Percentiles rank a stretch among this genome's conserved stretches.
These are phyloP conservation scores for Seladonia tumulorum DNA, from an alignment of 2,888 invertebrate genomes.

Conservation along the genomic window DNA sequence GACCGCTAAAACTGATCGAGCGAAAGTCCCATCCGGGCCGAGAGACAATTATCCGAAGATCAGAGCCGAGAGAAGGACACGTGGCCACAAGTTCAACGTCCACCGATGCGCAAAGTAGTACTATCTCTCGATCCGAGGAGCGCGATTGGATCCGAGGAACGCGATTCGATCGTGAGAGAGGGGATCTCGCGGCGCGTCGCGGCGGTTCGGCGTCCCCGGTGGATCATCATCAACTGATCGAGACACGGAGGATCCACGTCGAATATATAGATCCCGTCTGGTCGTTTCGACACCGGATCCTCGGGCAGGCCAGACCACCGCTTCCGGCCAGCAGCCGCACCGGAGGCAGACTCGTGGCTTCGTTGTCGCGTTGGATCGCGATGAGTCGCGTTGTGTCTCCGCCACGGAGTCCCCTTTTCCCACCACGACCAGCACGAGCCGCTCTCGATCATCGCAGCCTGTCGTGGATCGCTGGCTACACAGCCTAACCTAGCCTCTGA, in stretches of 20 bases:
- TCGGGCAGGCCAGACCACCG: background rate
- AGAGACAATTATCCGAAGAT: background rate
- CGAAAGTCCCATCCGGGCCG: background rate
- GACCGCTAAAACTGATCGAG: background rate
- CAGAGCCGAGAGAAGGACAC: background rate
- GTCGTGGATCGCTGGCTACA: constrained; percentile 18
- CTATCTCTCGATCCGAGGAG: background rate
- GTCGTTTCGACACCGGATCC: constrained; percentile 20
- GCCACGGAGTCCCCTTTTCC: constrained; percentile 51
- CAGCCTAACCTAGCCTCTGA: constrained; percentile 30
- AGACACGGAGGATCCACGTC: background rate
- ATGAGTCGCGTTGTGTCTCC: constrained; percentile 51
- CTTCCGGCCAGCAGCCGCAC: constrained; percentile 67
- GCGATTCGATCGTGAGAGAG: background rate
- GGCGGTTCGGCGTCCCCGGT: background rate
- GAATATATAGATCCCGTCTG: background rate
- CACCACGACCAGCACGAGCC: constrained; percentile 55
- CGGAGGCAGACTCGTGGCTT: constrained; percentile 65
- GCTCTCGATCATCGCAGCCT: constrained; percentile 39
- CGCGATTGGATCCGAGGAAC: background rate
- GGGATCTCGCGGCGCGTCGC: background rate
- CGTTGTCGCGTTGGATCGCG: constrained; percentile 57
- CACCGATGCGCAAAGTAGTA: background rate
- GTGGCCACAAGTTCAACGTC: constrained; percentile 1
- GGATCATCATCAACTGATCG: background rate